Percentiles rank a stretch among this genome's conserved stretches.
phyloP scores from a whole-genome alignment of 2,888 invertebrate species.

The Acanthosepion esculentum region DNA sequence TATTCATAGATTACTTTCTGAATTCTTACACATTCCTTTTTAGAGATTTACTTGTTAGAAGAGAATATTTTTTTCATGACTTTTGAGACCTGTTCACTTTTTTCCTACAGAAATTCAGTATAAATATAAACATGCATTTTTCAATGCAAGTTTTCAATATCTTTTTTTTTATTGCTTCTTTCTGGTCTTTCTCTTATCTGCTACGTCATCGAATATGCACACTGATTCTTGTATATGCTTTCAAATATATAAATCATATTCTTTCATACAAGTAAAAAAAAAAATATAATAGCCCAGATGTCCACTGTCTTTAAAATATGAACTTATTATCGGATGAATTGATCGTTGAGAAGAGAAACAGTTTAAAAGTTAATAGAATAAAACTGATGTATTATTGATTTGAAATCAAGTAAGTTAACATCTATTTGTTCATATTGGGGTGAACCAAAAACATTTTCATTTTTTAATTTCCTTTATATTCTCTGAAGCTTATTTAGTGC shows the following conservation, averaged over 20 bases:
- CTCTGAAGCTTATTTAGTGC: too few species aligned
- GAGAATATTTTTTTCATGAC: background rate
- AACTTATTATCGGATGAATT: background rate
- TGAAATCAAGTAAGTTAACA: too few species aligned
- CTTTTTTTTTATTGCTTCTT: background rate
- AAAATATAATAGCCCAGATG: background rate
- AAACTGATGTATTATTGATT: too few species aligned
- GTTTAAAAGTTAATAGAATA: background rate
- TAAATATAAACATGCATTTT: background rate
- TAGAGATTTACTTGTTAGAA: too few species aligned
- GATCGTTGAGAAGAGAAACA: background rate
- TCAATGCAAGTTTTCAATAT: too few species aligned
- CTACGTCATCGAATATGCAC: background rate
- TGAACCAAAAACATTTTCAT: too few species aligned
- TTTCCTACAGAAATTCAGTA: background rate
- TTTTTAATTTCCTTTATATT: too few species aligned
- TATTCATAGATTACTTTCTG: too few species aligned
- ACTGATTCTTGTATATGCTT: background rate
- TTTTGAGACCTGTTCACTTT: background rate
- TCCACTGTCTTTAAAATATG: background rate
- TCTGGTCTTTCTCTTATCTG: background rate
- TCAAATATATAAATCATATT: background rate
- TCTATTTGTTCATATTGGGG: too few species aligned
- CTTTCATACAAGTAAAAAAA: background rate
- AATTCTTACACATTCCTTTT: too few species aligned